Evolutionary conservation across 1,140 invertebrate species (phyloP).

Genomic region (Microplitis mediator): DNA sequence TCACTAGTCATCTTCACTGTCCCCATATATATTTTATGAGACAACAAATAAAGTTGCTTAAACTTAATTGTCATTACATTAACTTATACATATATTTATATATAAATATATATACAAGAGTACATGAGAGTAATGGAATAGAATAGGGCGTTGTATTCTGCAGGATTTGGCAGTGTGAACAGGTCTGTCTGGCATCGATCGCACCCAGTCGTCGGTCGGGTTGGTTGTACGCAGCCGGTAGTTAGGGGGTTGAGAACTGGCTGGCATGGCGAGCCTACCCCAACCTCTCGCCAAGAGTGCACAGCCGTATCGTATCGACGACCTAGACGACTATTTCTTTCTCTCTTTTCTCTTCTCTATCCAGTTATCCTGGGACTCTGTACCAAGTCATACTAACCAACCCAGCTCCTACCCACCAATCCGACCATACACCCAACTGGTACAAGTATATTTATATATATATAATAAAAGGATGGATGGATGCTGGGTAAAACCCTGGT

Average conservation of each 20-base stretch:
- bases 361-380: background rate
- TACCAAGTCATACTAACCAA: conserved; percentile 30
- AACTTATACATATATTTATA: too few relatives aligned
- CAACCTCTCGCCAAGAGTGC: conserved; percentile 53
- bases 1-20: too few relatives aligned
- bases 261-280: conserved; percentile 58
- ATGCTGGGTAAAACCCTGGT: background rate
- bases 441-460: too few relatives aligned
- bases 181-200: conserved; percentile 64
- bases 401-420: background rate
- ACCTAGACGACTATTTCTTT: conserved; percentile 41
- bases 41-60: background rate
- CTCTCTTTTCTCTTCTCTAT: conserved; percentile 27
- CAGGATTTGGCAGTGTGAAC: conserved; percentile 60
- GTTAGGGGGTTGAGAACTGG: conserved; percentile 34
- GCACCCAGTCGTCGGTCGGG: conserved; percentile 31
- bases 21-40: background rate
- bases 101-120: background rate
- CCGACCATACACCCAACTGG: too few relatives aligned
- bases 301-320: conserved; percentile 56
- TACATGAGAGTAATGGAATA: conserved; percentile 11
- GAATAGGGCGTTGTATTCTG: conserved; percentile 29
- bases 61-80: too few relatives aligned
- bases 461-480: background rate
- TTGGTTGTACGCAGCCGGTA: too few relatives aligned